Percentiles rank a stretch among this genome's conserved stretches.
phyloP scores from a whole-genome alignment of 1,140 invertebrate genomes.

The Saccostrea cuccullata region DNA sequence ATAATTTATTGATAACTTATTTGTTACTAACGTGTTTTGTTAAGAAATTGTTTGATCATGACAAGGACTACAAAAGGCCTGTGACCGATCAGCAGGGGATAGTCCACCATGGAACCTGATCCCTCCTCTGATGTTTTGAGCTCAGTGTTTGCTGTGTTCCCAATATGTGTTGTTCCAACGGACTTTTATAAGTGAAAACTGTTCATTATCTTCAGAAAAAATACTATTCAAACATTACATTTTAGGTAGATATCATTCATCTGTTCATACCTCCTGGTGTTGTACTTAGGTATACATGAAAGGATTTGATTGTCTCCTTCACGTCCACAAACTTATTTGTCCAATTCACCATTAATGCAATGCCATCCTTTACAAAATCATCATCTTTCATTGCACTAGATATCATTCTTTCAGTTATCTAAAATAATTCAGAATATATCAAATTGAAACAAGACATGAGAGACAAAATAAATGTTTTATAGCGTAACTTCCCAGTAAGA shows the following conservation, averaged over 20 bases:
- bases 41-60: too few relatives aligned
- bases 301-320: slow-evolving; percentile 16
- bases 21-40: too few relatives aligned
- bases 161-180: too few relatives aligned
- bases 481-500: background rate
- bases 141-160: too few relatives aligned
- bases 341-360: slow-evolving; percentile 45
- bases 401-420: slow-evolving; percentile 35
- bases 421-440: background rate
- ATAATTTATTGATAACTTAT: too few relatives aligned
- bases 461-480: background rate
- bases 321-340: slow-evolving; percentile 45
- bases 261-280: slow-evolving; percentile 45
- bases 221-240: background rate
- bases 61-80: too few relatives aligned
- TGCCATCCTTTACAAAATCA: slow-evolving; percentile 47
- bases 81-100: too few relatives aligned
- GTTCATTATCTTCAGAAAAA: background rate
- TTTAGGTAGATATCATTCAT: background rate
- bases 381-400: slow-evolving; percentile 41
- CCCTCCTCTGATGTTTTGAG: too few relatives aligned
- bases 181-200: background rate
- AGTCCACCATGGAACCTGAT: too few relatives aligned
- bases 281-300: slow-evolving; percentile 48
- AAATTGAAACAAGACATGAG: background rate